Evolutionary conservation across 2,888 invertebrate species (phyloP), one percentile per base, ranked within the genome.

Genomic region (Plusia festucae): DNA sequence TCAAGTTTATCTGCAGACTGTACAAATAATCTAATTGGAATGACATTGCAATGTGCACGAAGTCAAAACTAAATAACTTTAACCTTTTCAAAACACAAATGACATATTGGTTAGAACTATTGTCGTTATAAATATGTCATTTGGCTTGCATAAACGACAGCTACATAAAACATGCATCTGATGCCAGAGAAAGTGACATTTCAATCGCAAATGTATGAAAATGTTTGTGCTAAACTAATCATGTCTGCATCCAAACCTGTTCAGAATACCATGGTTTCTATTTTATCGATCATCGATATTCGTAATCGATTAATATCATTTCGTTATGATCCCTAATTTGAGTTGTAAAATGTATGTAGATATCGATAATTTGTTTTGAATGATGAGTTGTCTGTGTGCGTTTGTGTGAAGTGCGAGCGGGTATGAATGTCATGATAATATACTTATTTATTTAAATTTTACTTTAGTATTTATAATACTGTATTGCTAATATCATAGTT

Each of bases 131-230:
- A 52, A 30, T 53, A 40, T 54, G 52, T 46, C 52, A 22, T 16
- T 27, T 66, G 27, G 18, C 20, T 1, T 20, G 46, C 9, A 49
- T 11, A 20, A n/a, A n/a, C 3, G 18, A 18, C 46, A 11, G 46
- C 20, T 49, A 18, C 57, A 57, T 53, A 22, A n/a, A 22, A 13
- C 40, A 40, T 30, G 54, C 9, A 49, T 18, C 49, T 62, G 53
- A 52, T 51, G 52, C 20, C 59, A 76, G 77, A 67, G 80, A 78
- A 78, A 78, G 77, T 78, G 46, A 76, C 53, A 59, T 62, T 79
- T 69, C 59, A 69, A 76, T 79, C 34, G 46, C 51, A 63, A 57
- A 60, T 66, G 44, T 58, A 52, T 53, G 22, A 69, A 72, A 69
- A 60, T 49, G 57, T 59, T 57, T 40, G 22, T 60, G 58, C 65